Evolutionary conservation across 2,797 vertebrate species (phyloP).

Genomic region (Limnodromus scolopaceus): DNA sequence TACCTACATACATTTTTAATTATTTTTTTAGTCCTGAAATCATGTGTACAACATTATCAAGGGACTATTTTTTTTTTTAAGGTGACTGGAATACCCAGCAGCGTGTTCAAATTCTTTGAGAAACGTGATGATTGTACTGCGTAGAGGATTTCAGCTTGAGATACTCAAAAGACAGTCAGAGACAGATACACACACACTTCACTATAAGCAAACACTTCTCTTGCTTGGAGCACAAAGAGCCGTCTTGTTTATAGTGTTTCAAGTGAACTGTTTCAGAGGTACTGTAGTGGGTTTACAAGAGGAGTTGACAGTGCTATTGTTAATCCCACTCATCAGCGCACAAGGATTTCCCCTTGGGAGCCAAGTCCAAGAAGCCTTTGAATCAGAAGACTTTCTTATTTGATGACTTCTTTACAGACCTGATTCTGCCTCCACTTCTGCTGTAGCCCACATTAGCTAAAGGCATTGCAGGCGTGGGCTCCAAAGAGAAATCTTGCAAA

Average conservation of each 20-base stretch:
- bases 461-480: neutral
- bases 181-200: neutral
- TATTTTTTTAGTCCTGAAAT: neutral
- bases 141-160: neutral
- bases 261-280: constrained; percentile 8
- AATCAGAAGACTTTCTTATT: neutral
- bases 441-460: neutral
- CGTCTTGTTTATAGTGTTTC: neutral
- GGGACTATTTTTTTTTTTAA: neutral
- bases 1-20: neutral
- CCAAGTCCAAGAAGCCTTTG: neutral
- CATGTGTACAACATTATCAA: neutral
- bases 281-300: neutral
- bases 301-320: neutral
- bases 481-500: neutral
- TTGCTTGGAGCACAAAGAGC: neutral
- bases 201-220: neutral
- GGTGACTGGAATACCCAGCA: neutral
- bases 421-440: neutral
- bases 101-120: neutral
- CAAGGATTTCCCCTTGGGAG: neutral
- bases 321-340: neutral
- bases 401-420: neutral
- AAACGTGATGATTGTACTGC: neutral
- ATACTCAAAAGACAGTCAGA: neutral